Evolutionary conservation across 2,888 invertebrate species (phyloP).

Genomic region (Pachycephus smyrnensis): DNA sequence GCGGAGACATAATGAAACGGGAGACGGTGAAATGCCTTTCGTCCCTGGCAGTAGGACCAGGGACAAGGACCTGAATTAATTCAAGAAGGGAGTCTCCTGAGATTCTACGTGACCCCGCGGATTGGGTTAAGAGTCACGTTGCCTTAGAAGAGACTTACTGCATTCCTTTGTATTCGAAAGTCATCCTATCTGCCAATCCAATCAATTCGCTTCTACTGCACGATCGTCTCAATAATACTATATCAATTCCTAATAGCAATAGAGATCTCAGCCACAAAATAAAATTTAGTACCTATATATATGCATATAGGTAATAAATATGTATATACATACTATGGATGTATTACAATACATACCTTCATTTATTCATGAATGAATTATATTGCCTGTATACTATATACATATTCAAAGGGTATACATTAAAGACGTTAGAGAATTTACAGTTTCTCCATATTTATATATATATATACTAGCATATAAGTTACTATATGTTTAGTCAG

Average conservation of each 20-base stretch:
- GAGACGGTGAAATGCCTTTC: not conserved
- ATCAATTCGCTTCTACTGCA: not conserved
- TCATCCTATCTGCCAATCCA: not conserved
- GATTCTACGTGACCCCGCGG: conserved; percentile 19
- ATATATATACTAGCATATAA: not conserved
- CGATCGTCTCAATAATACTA: not conserved
- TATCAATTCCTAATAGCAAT: not conserved
- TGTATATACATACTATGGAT: not conserved
- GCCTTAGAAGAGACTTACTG: conserved; percentile 4
- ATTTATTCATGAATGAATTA: not conserved
- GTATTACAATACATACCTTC: not conserved
- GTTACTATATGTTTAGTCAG: not conserved
- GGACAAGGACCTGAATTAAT: conserved; percentile 21
- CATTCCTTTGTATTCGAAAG: not conserved
- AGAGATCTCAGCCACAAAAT: not conserved
- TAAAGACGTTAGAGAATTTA: not conserved
- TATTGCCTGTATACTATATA: not conserved
- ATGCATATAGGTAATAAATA: not conserved
- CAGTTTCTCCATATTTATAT: not conserved
- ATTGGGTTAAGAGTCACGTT: conserved; percentile 23
- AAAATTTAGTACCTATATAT: not conserved
- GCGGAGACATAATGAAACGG: conserved; percentile 11
- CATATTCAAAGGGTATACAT: not conserved
- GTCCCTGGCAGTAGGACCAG: not conserved
- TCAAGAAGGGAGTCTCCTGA: conserved; percentile 17